phyloP scores from a whole-genome alignment of 2,888 invertebrate genomes.

The Protophormia terraenovae region DNA sequence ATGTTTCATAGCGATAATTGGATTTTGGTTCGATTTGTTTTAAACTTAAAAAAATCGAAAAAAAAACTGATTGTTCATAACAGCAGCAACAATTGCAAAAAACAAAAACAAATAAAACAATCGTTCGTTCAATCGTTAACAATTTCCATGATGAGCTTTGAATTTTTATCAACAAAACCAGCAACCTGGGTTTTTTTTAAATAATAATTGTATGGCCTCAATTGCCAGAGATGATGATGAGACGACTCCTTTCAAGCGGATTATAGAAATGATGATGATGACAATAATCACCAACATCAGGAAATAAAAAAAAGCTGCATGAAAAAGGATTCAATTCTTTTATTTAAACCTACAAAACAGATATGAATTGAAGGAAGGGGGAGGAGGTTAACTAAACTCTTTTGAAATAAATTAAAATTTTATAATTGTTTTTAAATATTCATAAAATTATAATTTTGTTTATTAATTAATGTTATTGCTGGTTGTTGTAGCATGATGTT shows the following conservation, averaged over 20 bases:
- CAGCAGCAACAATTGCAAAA: constrained; percentile 8
- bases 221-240: constrained; percentile 20
- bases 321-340: constrained; percentile 24
- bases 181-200: constrained; percentile 31
- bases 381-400: not conserved
- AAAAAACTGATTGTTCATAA: constrained; percentile 21
- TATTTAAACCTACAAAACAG: too few relatives aligned
- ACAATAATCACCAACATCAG: constrained; percentile 30
- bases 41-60: constrained; percentile 39
- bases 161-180: constrained; percentile 51
- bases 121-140: constrained; percentile 57
- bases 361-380: not conserved
- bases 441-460: not conserved
- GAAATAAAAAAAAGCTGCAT: too few relatives aligned
- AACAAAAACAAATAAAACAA: constrained; percentile 18
- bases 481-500: constrained; percentile 37
- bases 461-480: not conserved
- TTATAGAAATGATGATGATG: constrained; percentile 56
- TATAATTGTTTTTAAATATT: not conserved
- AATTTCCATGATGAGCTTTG: constrained; percentile 63
- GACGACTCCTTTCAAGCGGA: constrained; percentile 56
- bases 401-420: not conserved
- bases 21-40: constrained; percentile 68
- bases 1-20: constrained; percentile 65
- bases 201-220: not conserved